A percentile compares a stretch with the other conserved stretches of the same genome.
phyloP scores from a whole-genome alignment of 2,113 vertebrate species.

The Australoheros scitulus region DNA sequence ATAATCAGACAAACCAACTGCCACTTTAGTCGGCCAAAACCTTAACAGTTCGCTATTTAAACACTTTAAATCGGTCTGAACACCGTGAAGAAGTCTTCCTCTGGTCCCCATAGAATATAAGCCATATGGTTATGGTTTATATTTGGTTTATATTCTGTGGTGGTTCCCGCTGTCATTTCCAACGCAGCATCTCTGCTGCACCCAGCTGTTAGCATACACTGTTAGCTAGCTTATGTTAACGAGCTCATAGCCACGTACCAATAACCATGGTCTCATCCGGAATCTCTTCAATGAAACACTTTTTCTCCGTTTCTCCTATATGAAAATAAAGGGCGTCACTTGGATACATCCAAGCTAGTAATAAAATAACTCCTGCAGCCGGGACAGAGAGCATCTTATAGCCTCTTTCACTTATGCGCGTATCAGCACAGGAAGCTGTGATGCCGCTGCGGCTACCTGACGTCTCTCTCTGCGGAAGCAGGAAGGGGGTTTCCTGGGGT shows the following conservation, averaged over 20 bases:
- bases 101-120: no score
- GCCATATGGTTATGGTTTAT: no score
- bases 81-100: background rate
- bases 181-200: background rate
- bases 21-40: background rate
- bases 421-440: conserved; percentile 12
- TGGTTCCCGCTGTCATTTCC: background rate
- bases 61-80: background rate
- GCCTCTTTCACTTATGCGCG: background rate
- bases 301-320: conserved; percentile 93
- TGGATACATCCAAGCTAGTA: conserved; percentile 56
- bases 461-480: conserved; percentile 67
- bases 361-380: conserved; percentile 31
- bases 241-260: conserved; percentile 74
- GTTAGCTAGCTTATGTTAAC: conserved; percentile 39
- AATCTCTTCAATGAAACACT: conserved; percentile 94
- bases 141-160: no score
- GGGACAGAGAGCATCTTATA: conserved; percentile 57
- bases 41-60: background rate
- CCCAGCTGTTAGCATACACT: conserved; percentile 29
- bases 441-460: conserved; percentile 4
- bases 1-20: background rate
- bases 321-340: conserved; percentile 87
- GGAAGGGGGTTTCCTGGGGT: conserved; percentile 68
- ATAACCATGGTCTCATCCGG: conserved; percentile 97